Base-by-base conservation (phyloP, 2,797 vertebrate species). In the Melanitta fusca region DNA sequence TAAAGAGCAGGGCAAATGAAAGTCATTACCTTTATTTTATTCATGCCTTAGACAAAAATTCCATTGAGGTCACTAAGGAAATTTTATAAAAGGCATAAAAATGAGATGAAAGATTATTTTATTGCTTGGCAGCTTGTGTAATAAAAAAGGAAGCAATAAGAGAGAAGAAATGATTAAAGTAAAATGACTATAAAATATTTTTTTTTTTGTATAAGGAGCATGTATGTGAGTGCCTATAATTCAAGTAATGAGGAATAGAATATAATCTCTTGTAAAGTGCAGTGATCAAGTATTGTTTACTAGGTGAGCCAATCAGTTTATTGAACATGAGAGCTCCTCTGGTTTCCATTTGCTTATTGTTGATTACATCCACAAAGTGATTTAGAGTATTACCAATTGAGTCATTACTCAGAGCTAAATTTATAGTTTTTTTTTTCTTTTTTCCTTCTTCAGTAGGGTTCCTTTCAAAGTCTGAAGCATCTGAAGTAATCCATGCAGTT, bases 71-170 rank as follows among this genome's bases (percentile, higher is more conserved):
- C 41, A 75, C 10, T 43, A 93, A 96, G 64, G 10, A 56, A 95
- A 65, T 95, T 93, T 91, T 94, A 81, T 71, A 95, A 95, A 95
- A 93, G 75, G 81, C 47, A 95, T 54, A 86, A 94, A 95, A 91
- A 68, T 90, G 47, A 97, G 36, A 84, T 71, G 10, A 85, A 81
- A 79, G 80, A 82, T 27, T 62, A 87, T 91, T 93, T 95, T 91
- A 83, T 81, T 95, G 68, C 38, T 85, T 94, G 66, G 30, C 38
- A 93, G 32, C 61, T 96, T 92, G 45, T 72, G 13, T 39, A 92
- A 84, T 91, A 86, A 79, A 93, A 80, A 65, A 4, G 51, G 73
- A 96, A 91, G 65, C 20, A 91, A 69, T 89, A 88, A 84, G 41
- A 92, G 14, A 8, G 10, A 21, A 74, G 65, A 75, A 90, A 88